phyloP scores from a whole-genome alignment of 2,113 vertebrate species.

The Macaca mulatta region DNA sequence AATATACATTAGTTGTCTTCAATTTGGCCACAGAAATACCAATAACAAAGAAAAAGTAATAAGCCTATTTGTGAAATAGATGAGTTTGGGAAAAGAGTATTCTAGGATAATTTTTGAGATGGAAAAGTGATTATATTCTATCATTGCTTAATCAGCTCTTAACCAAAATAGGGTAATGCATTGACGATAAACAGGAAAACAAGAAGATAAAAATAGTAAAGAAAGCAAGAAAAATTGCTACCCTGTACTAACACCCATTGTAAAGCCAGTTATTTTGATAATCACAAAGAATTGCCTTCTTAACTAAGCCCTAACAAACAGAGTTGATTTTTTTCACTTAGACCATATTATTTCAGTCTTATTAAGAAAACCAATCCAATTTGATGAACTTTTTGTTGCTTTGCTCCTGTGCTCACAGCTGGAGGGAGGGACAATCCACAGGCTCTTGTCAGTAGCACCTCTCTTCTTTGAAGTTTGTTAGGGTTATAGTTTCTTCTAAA shows the following conservation, averaged over 20 bases:
- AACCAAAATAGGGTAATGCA: background rate
- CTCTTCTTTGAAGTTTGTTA: background rate
- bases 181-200: background rate
- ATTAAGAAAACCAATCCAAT: slow-evolving; percentile 42
- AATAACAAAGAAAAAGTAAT: background rate
- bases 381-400: background rate
- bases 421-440: background rate
- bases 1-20: slow-evolving; percentile 36
- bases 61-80: slow-evolving; percentile 35
- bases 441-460: background rate
- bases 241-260: background rate
- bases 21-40: background rate
- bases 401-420: background rate
- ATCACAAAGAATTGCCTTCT: background rate
- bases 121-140: slow-evolving; percentile 28
- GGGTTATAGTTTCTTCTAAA: background rate
- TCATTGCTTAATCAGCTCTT: slow-evolving; percentile 39
- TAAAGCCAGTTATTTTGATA: slow-evolving; percentile 26
- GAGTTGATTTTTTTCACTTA: background rate
- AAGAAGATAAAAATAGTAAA: background rate
- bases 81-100: background rate
- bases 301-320: background rate
- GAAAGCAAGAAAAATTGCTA: background rate
- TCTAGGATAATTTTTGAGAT: slow-evolving; percentile 26
- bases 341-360: background rate